Conservation (phyloP, 1,140 invertebrate genomes). For the Oreohelix idahoensis region DNA sequence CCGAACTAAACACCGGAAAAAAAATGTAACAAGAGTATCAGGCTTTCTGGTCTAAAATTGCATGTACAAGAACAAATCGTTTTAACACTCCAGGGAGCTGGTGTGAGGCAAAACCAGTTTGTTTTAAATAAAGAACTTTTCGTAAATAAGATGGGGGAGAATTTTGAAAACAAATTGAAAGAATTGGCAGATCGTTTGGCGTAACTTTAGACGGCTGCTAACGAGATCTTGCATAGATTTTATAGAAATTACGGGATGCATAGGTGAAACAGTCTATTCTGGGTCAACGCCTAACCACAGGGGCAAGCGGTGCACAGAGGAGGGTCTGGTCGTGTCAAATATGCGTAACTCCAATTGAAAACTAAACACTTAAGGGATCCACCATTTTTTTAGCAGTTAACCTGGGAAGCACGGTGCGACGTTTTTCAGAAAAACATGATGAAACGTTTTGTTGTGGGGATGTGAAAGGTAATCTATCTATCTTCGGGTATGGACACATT, state of each 20-base stretch:
- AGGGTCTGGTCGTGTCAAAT: background rate
- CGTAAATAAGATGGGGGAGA: background rate
- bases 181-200: slow-evolving; percentile 14
- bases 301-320: background rate
- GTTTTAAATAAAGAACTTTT: background rate
- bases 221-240: background rate
- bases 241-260: background rate
- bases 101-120: background rate
- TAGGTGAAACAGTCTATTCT: background rate
- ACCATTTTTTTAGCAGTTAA: background rate
- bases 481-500: too few relatives aligned
- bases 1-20: background rate
- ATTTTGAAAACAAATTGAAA: slow-evolving; percentile 9
- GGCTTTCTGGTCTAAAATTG: background rate
- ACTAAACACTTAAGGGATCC: slow-evolving; percentile 12
- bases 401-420: background rate
- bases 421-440: background rate
- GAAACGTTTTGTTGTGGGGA: background rate
- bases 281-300: background rate
- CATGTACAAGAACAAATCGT: background rate
- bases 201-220: background rate
- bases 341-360: slow-evolving; percentile 6
- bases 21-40: background rate
- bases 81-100: background rate
- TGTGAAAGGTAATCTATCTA: too few relatives aligned